Evolutionary conservation across 2,888 invertebrate species (phyloP), one percentile per base, ranked within the genome.

Genomic region (Trachelus iudaicus): DNA sequence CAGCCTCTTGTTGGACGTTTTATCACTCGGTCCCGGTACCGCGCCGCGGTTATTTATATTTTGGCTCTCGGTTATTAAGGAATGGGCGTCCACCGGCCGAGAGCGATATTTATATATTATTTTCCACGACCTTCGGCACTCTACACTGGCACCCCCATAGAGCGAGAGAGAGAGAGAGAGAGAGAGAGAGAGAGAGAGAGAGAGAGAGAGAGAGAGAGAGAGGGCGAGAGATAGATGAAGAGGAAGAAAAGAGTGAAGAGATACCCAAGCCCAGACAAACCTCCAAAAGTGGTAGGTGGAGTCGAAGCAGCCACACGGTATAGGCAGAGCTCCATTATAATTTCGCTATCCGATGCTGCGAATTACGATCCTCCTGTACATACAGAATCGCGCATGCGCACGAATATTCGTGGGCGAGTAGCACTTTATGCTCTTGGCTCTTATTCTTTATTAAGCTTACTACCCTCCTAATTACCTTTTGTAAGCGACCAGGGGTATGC

Each of bases 31-130:
- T 80, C 83, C 83, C 79, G 85, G 83, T 80, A 85, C 73, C 34
- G 79, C 68, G 73, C 78, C 75, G 75, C 69, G 79, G 79, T 82
- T 82, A 82, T 81, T 82, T 81, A 80, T 82, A 80, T 81, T 81
- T 81, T 81, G 82, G 80, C 80, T 79, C 81, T 82, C 77, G 79
- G 83, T 87, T 85, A 85, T 87, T 87, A 86, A 87, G 84, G 85
- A 84, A 86, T 85, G 84, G 82, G 85, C 84, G 87, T 87, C 85
- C 79, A 34, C 33, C 33, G 23, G 33, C 83, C 79, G 76, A 76
- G 81, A 82, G 83, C 84, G 81, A 87, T 87, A 84, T 88, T 88
- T 87, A 87, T 87, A 86, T 87, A 86, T 87, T 84, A 85, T 83
- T 86, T 83, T 83, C 81, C 80, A 79, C 78, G 80, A 81, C 75